Evolutionary conservation across 1,140 invertebrate genomes (phyloP).

Genomic region (Orchesella cincta): DNA sequence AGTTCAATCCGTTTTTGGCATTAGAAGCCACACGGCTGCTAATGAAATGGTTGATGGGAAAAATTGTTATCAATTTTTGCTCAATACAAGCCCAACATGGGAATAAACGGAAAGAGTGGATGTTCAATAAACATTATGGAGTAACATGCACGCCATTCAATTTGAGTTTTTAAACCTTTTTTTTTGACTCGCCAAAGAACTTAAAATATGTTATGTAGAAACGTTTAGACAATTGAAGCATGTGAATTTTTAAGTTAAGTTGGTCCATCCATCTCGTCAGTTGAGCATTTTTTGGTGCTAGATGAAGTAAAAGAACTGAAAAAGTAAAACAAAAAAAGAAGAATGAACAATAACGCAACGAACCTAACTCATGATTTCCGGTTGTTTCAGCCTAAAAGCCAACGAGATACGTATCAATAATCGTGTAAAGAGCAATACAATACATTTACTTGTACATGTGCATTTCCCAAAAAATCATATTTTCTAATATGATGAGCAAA

Average conservation of each 20-base stretch:
- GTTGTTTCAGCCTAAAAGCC: slow-evolving; percentile 13
- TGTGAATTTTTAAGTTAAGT: slow-evolving; percentile 3
- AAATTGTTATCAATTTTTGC: slow-evolving; percentile 29
- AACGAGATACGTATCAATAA: slow-evolving; percentile 18
- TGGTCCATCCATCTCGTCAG: background rate
- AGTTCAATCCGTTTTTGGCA: slow-evolving; percentile 11
- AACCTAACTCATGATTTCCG: slow-evolving; percentile 11
- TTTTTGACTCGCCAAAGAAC: no score
- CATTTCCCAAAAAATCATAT: no score
- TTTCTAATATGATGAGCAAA: no score
- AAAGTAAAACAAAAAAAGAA: background rate
- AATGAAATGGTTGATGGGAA: background rate
- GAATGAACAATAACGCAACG: background rate
- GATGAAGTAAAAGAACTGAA: background rate
- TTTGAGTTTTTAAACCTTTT: no score
- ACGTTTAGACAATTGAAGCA: slow-evolving; percentile 13
- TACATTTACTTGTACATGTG: no score
- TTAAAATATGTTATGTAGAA: background rate
- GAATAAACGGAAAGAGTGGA: slow-evolving; percentile 5
- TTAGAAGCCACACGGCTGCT: slow-evolving; percentile 7
- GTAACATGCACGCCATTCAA: no score
- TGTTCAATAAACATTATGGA: background rate
- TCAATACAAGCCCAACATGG: background rate
- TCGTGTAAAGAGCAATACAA: background rate
- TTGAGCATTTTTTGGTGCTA: background rate